Percentiles rank a stretch among this genome's conserved stretches.
phyloP scores from a whole-genome alignment of 2,797 vertebrate genomes.

The Hippopotamyrus pictus region DNA sequence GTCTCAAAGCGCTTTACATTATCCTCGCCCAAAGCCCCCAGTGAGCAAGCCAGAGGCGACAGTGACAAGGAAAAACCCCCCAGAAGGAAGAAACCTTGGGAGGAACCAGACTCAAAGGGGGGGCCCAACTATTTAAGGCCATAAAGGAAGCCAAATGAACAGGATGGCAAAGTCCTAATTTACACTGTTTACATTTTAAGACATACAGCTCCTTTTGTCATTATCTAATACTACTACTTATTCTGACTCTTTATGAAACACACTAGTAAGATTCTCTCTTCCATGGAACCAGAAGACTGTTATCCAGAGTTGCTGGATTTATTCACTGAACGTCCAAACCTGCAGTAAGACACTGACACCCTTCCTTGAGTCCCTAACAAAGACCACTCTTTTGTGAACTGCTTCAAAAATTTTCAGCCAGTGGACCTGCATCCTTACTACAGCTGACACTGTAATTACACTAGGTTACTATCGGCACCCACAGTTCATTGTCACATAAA shows the following conservation, averaged over 20 bases:
- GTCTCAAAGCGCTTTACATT: not conserved
- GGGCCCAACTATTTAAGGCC: not conserved
- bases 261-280: not conserved
- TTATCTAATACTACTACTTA: not conserved
- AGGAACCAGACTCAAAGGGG: not conserved
- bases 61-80: not conserved
- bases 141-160: not conserved
- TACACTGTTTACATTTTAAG: not conserved
- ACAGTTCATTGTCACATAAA: not conserved
- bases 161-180: not conserved
- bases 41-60: not conserved
- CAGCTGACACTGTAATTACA: not conserved
- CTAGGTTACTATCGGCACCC: not conserved
- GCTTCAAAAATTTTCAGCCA: not conserved
- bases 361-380: not conserved
- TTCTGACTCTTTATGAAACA: not conserved
- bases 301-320: not conserved
- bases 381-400: not conserved
- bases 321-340: not conserved
- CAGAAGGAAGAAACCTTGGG: not conserved
- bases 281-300: not conserved
- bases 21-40: not conserved
- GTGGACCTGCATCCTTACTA: not conserved
- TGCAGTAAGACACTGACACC: not conserved
- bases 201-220: not conserved